These are phyloP conservation scores for Drosophila neoperkinsi DNA, from an alignment of 2,888 invertebrate genomes.

Conservation along the genomic window DNA sequence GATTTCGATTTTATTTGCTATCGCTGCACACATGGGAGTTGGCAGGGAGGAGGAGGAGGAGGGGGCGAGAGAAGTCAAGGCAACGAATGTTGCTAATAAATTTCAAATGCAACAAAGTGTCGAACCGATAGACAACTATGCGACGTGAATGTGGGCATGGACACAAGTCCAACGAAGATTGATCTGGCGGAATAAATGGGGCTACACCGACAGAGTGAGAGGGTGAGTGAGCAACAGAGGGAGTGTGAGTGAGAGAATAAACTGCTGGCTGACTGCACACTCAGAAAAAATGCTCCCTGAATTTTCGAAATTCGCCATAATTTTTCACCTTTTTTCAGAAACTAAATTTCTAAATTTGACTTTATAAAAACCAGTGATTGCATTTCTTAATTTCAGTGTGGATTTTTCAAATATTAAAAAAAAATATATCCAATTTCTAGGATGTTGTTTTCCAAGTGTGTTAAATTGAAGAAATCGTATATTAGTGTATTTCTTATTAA, in stretches of 20 bases:
- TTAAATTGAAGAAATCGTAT: not conserved
- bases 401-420: not conserved
- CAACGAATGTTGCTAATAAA: constrained; percentile 68
- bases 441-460: not conserved
- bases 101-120: constrained; percentile 80
- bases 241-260: constrained; percentile 21
- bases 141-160: constrained; percentile 36
- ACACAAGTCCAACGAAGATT: constrained; percentile 77
- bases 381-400: not conserved
- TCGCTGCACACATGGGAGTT: constrained; percentile 41
- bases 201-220: constrained; percentile 19
- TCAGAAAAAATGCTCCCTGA: not conserved
- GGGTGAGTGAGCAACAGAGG: not conserved
- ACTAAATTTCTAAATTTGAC: not conserved
- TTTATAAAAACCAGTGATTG: not conserved
- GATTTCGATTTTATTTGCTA: constrained; percentile 33
- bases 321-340: not conserved
- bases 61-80: constrained; percentile 15
- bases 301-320: not conserved
- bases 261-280: constrained; percentile 41
- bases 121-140: constrained; percentile 72
- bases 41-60: no score
- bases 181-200: constrained; percentile 81
- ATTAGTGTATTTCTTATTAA: not conserved
- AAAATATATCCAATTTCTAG: not conserved